Evolutionary conservation across 2,113 vertebrate genomes (phyloP), one percentile per base, ranked within the genome.

Genomic region (Rhinoptilus africanus): DNA sequence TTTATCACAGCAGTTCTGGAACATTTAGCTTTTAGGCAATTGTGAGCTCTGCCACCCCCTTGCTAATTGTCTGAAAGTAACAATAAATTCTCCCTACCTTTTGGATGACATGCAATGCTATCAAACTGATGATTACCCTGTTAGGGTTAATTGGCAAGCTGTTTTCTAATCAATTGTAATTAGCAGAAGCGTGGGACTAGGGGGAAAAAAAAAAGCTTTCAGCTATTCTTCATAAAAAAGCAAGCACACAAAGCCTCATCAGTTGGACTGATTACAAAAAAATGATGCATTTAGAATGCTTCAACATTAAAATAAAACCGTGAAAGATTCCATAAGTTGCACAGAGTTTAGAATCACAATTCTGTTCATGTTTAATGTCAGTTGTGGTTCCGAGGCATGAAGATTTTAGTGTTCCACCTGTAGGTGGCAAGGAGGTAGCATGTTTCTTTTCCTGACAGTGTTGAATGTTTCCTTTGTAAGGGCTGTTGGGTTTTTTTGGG

Each of bases 41-140:
- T 85, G 32, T 68, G 78, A 91, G 81, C 51, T 83, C 51, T 88
- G 50, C 62, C 67, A 89, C 59, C 47, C 51, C 51, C 34, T 94
- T 89, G 75, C 72, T 97, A 96, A 93, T 94, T 94, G 16, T 27
- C 67, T 94, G 89, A 88, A 94, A 75, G 20, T 54, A 56, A 28
- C 77, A 85, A 23, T 85, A 66, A 85, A 32, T 67, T 80, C 74
- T 71, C 32, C 17, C 68, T 85, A 37, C 71, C 67, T 94, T 69
- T 85, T 66, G 47, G 28, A 73, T 53, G n/a, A 22, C 45, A n/a
- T n/a, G 20, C 14, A 83, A 8, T 85, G 66, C 69, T 68, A 35
- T 78, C 53, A 85, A 95, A 81, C 39, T 30, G 13, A 64, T 91
- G 15, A 37, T 60, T 82, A 57, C 27, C n/a, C 24, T 83, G 47